phyloP scores from a whole-genome alignment of 2,797 vertebrate genomes.

The Eulemur albifrons region DNA sequence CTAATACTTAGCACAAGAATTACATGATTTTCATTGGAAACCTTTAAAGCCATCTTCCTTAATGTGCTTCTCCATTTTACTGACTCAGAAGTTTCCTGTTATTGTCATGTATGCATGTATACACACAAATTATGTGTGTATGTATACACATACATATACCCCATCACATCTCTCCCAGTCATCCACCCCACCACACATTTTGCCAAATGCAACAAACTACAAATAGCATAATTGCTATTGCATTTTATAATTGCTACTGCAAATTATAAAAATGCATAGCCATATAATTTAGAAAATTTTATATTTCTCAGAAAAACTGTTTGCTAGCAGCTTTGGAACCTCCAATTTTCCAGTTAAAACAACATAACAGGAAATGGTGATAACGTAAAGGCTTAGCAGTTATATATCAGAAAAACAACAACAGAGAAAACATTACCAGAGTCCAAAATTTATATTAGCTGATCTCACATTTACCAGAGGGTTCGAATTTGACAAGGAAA shows the following conservation, averaged over 20 bases:
- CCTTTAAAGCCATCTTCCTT: not conserved
- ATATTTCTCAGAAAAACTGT: conserved; percentile 48
- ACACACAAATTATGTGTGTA: not conserved
- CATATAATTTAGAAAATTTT: conserved; percentile 51
- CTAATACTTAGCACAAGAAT: conserved; percentile 8
- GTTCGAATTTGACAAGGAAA: conserved; percentile 51
- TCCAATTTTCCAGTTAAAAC: conserved; percentile 45
- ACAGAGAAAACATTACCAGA: conserved; percentile 11
- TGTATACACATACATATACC: not conserved
- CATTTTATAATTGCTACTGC: conserved; percentile 36
- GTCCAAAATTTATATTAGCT: conserved; percentile 20
- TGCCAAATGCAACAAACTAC: conserved; percentile 29
- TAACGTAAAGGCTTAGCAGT: not conserved
- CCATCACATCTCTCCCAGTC: not conserved
- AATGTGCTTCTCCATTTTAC: conserved; percentile 19
- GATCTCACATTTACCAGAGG: not conserved
- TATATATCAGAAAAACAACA: conserved; percentile 16
- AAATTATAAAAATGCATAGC: conserved; percentile 38
- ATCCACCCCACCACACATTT: conserved; percentile 2
- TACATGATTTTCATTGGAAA: conserved; percentile 1
- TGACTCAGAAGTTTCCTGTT: not conserved
- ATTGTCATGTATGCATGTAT: not conserved
- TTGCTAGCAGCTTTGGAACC: conserved; percentile 14
- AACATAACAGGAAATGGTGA: not conserved
- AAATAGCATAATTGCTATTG: conserved; percentile 38